Conservation (phyloP, 2,888 invertebrate genomes). For the Schizaphis graminum region DNA sequence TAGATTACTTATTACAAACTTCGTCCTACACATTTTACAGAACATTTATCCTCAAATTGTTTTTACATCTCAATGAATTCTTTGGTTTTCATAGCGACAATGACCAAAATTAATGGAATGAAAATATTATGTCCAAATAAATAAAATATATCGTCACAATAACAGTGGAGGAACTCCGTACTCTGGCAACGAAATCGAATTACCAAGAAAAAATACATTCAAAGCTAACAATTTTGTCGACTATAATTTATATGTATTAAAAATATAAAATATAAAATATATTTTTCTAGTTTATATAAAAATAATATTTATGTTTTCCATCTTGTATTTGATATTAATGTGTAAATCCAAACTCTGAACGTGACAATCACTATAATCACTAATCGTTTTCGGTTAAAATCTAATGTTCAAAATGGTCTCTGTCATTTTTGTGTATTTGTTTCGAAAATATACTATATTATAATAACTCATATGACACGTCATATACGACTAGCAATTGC, state of each 20-base stretch:
- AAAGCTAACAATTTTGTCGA: not conserved
- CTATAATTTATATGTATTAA: not conserved
- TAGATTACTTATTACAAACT: not conserved
- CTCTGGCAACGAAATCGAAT: not conserved
- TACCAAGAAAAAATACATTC: not conserved
- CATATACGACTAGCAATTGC: not conserved
- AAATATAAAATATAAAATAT: slow-evolving; percentile 24
- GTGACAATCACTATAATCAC: not conserved
- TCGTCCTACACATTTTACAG: not conserved
- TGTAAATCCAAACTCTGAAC: not conserved
- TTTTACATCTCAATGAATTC: not conserved
- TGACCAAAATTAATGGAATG: not conserved
- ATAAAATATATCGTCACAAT: not conserved
- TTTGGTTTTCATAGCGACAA: not conserved
- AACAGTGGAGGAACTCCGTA: not conserved
- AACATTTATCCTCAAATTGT: not conserved
- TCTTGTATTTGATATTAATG: not conserved
- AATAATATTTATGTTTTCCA: not conserved
- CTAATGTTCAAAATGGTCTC: not conserved
- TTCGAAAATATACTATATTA: slow-evolving; percentile 15
- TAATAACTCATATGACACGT: not conserved
- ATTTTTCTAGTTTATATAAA: not conserved
- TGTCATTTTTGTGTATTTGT: not conserved
- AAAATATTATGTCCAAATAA: slow-evolving; percentile 23
- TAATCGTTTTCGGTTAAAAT: not conserved